Evolutionary conservation across 92 coral and sea anemone species (phyloP).

Genomic region (Umimayanthus chanpuru): DNA sequence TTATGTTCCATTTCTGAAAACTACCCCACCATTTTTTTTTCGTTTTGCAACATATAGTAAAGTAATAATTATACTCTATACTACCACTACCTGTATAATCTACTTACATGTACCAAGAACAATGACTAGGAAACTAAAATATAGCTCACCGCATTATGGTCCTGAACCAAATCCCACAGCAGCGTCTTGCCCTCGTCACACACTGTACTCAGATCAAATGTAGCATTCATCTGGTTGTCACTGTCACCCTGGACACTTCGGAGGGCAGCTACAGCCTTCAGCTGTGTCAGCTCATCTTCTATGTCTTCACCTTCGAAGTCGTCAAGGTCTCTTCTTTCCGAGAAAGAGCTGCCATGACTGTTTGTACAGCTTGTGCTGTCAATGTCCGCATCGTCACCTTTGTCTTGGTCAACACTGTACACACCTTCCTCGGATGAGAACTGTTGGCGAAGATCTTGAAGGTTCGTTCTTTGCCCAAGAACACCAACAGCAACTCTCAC

Average conservation of each 20-base stretch:
- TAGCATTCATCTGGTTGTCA: constrained; percentile 60
- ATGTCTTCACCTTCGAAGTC: constrained; percentile 96
- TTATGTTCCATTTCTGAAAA: too few relatives aligned
- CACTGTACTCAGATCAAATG: constrained; percentile 90
- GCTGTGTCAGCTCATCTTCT: constrained; percentile 79
- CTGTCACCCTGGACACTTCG: constrained; percentile 73
- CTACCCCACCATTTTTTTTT: too few relatives aligned
- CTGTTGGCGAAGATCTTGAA: constrained; percentile 67
- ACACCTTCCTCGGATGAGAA: constrained; percentile 69
- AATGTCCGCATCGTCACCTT: constrained; percentile 85
- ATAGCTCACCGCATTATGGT: constrained; percentile 89
- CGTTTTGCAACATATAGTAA: too few relatives aligned
- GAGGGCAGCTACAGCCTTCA: constrained; percentile 78
- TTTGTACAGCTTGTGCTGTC: constrained; percentile 97
- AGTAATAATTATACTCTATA: too few relatives aligned
- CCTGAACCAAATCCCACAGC: constrained; percentile 97
- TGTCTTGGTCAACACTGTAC: constrained; percentile 75
- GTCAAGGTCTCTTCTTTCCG: constrained; percentile 89
- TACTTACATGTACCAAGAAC: background rate
- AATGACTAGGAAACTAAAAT: background rate
- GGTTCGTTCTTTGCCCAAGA: constrained; percentile 40
- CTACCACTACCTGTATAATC: background rate
- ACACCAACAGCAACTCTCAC: constrained; percentile 37
- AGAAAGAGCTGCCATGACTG: constrained; percentile 89
- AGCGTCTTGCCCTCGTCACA: constrained; percentile 96